A percentile compares a stretch with the other conserved stretches of the same genome.
These are phyloP conservation scores for Tolypeutes matacus DNA, from an alignment of 2,797 vertebrate species.

Conservation along the genomic window DNA sequence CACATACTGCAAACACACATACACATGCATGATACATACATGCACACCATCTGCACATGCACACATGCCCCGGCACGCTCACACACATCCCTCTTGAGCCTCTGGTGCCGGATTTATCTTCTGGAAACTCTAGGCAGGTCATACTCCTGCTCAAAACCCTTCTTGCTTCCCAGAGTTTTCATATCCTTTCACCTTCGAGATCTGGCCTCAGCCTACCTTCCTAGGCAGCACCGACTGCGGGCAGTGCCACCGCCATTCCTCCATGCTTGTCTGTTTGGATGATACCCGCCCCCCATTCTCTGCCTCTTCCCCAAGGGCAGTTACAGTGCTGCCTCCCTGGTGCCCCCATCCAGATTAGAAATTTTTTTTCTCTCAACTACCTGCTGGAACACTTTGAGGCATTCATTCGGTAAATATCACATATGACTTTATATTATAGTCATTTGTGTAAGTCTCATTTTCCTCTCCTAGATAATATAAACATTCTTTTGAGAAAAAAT, in stretches of 20 bases:
- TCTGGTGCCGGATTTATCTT: neutral
- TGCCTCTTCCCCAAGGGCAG: neutral
- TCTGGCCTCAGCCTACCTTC: neutral
- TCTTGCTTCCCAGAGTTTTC: neutral
- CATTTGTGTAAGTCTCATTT: neutral
- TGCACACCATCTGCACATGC: too few species aligned
- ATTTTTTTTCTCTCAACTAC: neutral
- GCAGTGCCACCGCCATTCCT: neutral
- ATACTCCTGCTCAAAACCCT: neutral
- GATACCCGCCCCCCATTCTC: neutral
- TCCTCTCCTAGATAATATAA: constrained; percentile 8
- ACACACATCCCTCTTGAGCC: neutral
- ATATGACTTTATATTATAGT: neutral
- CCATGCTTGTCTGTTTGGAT: neutral
- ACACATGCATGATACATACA: too few species aligned
- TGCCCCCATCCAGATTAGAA: neutral
- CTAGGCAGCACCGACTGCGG: too few species aligned
- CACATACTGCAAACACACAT: too few species aligned
- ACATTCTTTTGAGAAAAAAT: neutral
- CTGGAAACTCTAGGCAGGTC: neutral
- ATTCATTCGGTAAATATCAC: neutral
- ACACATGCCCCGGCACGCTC: accelerated
- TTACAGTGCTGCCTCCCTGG: neutral
- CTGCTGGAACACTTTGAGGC: neutral
- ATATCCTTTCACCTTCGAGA: neutral